Base-by-base conservation (phyloP, 2,113 vertebrate species). In the Malurus elegans region DNA sequence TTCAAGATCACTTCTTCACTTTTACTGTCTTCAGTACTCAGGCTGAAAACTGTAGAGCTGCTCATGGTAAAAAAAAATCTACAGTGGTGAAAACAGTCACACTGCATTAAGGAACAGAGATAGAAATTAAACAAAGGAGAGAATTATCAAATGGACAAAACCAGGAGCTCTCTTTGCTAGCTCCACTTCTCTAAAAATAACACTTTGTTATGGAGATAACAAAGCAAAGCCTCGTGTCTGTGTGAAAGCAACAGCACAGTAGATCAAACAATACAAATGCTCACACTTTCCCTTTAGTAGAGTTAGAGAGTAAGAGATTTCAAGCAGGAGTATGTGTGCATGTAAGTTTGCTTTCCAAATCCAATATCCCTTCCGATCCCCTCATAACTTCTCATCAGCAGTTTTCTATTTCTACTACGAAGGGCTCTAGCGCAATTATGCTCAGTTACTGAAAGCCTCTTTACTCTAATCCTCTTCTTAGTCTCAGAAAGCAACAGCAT, bases 361-460 rank as follows among this genome's bases (percentile, higher is more conserved):
- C 53, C 54, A 76, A 45, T 70, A 84, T 58, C 80, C 80, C 42
- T 93, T 86, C 57, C 4, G 3, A 91, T 93, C 31, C 72, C 36
- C 60, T 86, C 75, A n/a, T 10, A 86, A 82, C 69, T 86, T 95
- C 86, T 74, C 92, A 92, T 96, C 82, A 94, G 79, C 51, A 93
- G 70, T 94, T 90, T 94, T 69, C 75, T 60, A 3, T 48, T 95
- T 92, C 92, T 84, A 10, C 69, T 65, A 3, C 14, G 45, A 95
- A 96, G 40, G 72, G 92, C 93, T 97, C 82, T 81, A 93, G 69
- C 0, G 53, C 84, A 97, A 96, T 96, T 97, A 97, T 13, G 45
- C 93, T 96, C 92, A 93, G 92, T 96, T 96, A 96, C 95, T 73
- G 69, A 96, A 96, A 97, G 92, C 96, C 88, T 96, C 93, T 96